Percentiles rank a stretch among this genome's conserved stretches.
Evolutionary conservation across 1,140 invertebrate species (phyloP).

Genomic region (Drosophila equinoxialis): DNA sequence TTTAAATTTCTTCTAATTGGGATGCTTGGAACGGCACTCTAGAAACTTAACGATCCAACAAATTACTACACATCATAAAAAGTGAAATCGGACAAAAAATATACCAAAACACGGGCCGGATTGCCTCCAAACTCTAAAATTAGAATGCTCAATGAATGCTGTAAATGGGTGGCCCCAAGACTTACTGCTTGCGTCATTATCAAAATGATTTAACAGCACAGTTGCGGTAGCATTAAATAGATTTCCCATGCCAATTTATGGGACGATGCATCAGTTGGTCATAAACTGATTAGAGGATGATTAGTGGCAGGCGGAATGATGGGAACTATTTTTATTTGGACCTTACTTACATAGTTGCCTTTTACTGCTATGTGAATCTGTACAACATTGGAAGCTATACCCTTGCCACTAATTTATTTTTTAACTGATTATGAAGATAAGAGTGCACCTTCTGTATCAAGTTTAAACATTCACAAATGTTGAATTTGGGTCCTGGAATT

Average conservation of each 20-base stretch:
- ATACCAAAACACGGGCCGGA: conserved; percentile 32
- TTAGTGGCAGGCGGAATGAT: background rate
- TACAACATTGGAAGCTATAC: too few relatives aligned
- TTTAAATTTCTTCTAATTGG: conserved; percentile 17
- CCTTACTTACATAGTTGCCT: too few relatives aligned
- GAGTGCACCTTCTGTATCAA: too few relatives aligned
- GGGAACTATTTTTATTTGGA: too few relatives aligned
- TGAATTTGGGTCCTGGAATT: too few relatives aligned
- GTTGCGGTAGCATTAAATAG: conserved; percentile 61
- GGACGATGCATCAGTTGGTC: background rate
- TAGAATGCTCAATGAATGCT: conserved; percentile 20
- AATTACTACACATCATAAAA: conserved; percentile 78
- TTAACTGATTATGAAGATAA: too few relatives aligned
- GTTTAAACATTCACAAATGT: too few relatives aligned
- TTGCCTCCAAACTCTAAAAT: conserved; percentile 60
- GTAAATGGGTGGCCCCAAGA: conserved; percentile 19
- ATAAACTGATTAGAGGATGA: conserved; percentile 9
- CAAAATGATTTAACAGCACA: conserved; percentile 70
- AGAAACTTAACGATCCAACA: conserved; percentile 78
- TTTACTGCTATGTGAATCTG: too few relatives aligned
- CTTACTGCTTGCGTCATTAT: conserved; percentile 44
- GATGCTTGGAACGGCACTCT: background rate
- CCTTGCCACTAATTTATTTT: too few relatives aligned
- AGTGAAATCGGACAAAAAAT: conserved; percentile 55
- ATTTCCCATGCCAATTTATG: conserved; percentile 51